Evolutionary conservation across 2,797 vertebrate species (phyloP).

Genomic region (Tinamus major): DNA sequence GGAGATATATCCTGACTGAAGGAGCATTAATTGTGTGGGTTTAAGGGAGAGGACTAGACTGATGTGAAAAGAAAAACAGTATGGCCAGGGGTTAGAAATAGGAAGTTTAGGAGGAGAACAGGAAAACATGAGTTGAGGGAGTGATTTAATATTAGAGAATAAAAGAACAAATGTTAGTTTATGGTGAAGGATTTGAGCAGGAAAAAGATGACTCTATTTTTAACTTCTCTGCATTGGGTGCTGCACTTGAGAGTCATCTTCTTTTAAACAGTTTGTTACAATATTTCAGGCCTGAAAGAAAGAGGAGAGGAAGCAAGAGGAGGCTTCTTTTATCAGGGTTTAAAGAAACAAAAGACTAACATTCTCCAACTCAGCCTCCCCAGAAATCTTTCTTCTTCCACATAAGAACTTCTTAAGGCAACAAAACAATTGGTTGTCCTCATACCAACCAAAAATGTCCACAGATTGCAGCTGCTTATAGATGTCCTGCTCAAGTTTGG

Average conservation of each 20-base stretch:
- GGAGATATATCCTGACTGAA: not conserved
- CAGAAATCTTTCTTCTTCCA: not conserved
- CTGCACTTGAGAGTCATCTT: not conserved
- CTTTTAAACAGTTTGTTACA: not conserved
- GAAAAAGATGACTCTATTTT: not conserved
- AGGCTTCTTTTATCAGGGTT: not conserved
- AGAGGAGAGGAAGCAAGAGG: not conserved
- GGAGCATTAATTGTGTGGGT: not conserved
- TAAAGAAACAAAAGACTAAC: not conserved
- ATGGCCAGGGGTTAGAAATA: not conserved
- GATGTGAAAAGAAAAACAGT: not conserved
- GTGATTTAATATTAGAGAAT: not conserved
- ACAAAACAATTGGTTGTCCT: not conserved
- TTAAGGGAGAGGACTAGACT: not conserved
- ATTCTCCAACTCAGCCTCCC: not conserved
- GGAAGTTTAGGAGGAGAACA: not conserved
- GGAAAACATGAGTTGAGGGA: not conserved
- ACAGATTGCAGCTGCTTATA: not conserved
- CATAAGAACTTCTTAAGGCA: not conserved
- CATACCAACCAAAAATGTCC: not conserved
- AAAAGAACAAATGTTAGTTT: not conserved
- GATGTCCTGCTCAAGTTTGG: conserved; percentile 16
- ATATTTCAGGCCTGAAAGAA: not conserved
- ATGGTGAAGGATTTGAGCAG: not conserved
- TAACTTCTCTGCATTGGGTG: not conserved